Percentiles rank a stretch among this genome's conserved stretches.
phyloP scores from a whole-genome alignment of 2,797 vertebrate species.

The Crenuchus spilurus region DNA sequence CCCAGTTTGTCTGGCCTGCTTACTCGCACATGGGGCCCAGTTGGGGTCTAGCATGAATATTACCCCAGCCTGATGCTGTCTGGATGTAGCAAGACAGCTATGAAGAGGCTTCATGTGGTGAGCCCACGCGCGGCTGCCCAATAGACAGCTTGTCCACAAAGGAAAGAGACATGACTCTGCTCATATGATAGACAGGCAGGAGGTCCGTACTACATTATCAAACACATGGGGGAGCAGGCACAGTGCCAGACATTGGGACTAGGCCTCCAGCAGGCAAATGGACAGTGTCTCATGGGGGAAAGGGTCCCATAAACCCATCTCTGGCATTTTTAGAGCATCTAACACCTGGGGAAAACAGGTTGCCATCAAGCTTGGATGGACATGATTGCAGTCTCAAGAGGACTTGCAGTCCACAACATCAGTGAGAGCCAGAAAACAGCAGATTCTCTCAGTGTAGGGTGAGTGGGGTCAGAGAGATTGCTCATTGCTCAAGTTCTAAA shows the following conservation, averaged over 20 bases:
- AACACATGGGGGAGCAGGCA: slow-evolving; percentile 27
- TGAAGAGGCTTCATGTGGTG: slow-evolving; percentile 24
- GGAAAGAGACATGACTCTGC: slow-evolving; percentile 25
- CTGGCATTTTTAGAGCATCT: neutral
- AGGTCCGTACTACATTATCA: slow-evolving; percentile 32
- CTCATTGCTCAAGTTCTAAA: slow-evolving; percentile 26
- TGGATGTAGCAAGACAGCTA: slow-evolving; percentile 20
- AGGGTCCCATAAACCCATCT: slow-evolving; percentile 26
- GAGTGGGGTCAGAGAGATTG: neutral
- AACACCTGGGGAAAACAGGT: slow-evolving; percentile 39
- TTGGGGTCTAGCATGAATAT: slow-evolving; percentile 29
- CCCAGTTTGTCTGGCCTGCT: slow-evolving; percentile 43
- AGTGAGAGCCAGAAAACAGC: slow-evolving; percentile 24
- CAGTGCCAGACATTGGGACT: slow-evolving; percentile 17
- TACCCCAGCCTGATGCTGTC: slow-evolving; percentile 34
- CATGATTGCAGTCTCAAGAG: slow-evolving; percentile 21
- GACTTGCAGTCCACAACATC: neutral
- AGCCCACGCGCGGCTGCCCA: slow-evolving; percentile 14
- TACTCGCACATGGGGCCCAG: slow-evolving; percentile 41
- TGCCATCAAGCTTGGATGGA: slow-evolving; percentile 22
- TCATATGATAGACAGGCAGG: slow-evolving; percentile 40
- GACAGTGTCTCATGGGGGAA: slow-evolving; percentile 22
- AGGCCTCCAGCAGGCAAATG: slow-evolving; percentile 29
- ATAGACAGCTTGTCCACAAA: slow-evolving; percentile 39
- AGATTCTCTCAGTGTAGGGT: slow-evolving; percentile 10